phyloP scores from a whole-genome alignment of 2,113 vertebrate species.

The Callospermophilus lateralis region DNA sequence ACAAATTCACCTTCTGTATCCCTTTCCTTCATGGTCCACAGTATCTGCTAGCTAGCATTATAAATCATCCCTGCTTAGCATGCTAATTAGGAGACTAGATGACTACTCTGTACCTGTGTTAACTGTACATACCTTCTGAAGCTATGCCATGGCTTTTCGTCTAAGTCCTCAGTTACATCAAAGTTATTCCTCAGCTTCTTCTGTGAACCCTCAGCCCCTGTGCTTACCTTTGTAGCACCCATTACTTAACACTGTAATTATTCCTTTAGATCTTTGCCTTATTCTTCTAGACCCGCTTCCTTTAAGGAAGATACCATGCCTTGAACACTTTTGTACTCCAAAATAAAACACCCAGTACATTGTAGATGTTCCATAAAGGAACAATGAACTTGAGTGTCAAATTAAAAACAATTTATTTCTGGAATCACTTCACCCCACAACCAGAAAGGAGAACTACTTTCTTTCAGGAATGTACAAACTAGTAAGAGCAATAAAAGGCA shows the following conservation, averaged over 20 bases:
- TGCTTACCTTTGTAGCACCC: neutral
- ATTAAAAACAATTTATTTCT: constrained; percentile 33
- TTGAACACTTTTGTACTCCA: neutral
- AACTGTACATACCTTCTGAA: neutral
- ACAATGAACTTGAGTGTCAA: constrained; percentile 10
- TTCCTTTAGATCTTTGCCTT: neutral
- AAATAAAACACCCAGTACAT: neutral
- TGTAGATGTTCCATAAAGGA: constrained; percentile 15
- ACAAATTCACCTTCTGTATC: neutral
- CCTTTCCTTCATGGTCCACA: constrained; percentile 32
- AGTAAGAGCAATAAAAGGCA: neutral
- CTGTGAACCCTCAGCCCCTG: neutral
- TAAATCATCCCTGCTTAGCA: constrained; percentile 59
- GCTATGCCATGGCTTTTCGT: neutral
- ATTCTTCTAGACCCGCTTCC: neutral
- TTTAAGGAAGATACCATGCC: neutral
- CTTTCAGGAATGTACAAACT: neutral
- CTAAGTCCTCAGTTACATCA: neutral
- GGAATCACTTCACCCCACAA: neutral
- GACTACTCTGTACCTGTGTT: neutral
- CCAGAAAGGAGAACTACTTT: neutral
- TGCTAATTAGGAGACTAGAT: neutral
- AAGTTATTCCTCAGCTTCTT: neutral
- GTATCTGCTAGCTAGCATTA: neutral
- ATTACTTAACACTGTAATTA: neutral